These are phyloP conservation scores for Tamias sibiricus DNA, from an alignment of 2,113 vertebrate species.

Conservation along the genomic window DNA sequence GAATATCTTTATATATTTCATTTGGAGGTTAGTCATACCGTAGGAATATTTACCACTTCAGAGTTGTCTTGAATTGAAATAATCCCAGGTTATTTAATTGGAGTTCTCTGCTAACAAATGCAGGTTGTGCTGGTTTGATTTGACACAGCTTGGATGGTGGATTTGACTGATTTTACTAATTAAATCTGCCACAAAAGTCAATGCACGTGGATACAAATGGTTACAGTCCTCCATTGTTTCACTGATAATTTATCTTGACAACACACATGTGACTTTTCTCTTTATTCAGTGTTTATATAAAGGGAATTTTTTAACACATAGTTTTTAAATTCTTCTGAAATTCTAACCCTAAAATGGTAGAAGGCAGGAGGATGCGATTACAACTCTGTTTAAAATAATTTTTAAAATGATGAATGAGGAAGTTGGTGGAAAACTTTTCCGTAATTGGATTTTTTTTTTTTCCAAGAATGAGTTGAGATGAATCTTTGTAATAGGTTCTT, in stretches of 20 bases:
- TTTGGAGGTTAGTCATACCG: slow-evolving; percentile 5
- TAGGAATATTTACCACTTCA: not conserved
- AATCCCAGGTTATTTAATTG: slow-evolving; percentile 13
- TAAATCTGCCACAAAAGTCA: slow-evolving; percentile 54
- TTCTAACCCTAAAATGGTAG: slow-evolving; percentile 49
- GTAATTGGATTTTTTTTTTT: not conserved
- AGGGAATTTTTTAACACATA: slow-evolving; percentile 15
- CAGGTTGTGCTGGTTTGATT: slow-evolving; percentile 54
- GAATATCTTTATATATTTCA: slow-evolving; percentile 55
- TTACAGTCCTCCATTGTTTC: slow-evolving; percentile 4
- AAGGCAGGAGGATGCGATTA: not conserved
- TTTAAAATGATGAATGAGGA: slow-evolving; percentile 35
- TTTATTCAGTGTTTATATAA: slow-evolving; percentile 36
- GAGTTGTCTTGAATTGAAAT: slow-evolving; percentile 48
- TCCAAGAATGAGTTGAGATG: not conserved
- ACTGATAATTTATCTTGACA: slow-evolving; percentile 59
- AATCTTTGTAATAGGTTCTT: not conserved
- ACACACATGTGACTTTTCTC: slow-evolving; percentile 40
- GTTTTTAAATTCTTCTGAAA: slow-evolving; percentile 61
- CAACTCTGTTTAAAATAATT: slow-evolving; percentile 51
- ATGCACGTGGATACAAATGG: slow-evolving; percentile 17
- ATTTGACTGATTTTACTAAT: slow-evolving; percentile 71
- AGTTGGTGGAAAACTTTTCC: not conserved
- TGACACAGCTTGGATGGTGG: slow-evolving; percentile 55
- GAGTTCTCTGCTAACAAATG: slow-evolving; percentile 34